These are phyloP conservation scores for Hyposmocoma kahamanoa DNA, from an alignment of 1,140 invertebrate species.

Conservation along the genomic window DNA sequence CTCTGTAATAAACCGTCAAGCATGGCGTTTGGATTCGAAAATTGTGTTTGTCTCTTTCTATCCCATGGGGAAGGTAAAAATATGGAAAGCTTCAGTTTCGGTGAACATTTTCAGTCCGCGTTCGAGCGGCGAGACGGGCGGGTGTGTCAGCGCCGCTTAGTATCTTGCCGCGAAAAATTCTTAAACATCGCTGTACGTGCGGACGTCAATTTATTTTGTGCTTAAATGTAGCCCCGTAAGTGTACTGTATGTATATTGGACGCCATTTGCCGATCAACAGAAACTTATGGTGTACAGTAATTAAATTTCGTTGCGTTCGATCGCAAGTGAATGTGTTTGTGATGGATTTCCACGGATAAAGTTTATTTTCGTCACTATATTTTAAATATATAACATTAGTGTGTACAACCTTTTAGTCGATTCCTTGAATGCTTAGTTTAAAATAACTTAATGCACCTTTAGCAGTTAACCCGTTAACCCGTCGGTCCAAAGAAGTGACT, in stretches of 20 bases:
- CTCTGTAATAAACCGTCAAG: conserved; percentile 39
- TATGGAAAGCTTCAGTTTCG: conserved; percentile 38
- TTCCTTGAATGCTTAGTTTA: conserved; percentile 1
- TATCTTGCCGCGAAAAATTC: conserved; percentile 32
- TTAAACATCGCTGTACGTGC: conserved; percentile 30
- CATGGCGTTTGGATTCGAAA: conserved; percentile 18
- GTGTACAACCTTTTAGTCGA: conserved; percentile 1
- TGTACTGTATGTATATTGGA: conserved; percentile 5
- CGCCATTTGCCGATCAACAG: not conserved
- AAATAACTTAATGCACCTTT: conserved; percentile 12
- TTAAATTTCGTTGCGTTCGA: conserved; percentile 16
- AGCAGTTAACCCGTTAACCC: conserved; percentile 23
- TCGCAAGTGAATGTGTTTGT: conserved; percentile 38
- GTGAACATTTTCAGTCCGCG: conserved; percentile 60
- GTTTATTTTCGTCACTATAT: conserved; percentile 26
- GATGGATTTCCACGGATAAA: conserved; percentile 32
- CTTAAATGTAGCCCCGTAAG: conserved; percentile 4
- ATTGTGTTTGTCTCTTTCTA: conserved; percentile 28
- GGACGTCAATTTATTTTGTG: conserved; percentile 24
- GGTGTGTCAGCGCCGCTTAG: conserved; percentile 27
- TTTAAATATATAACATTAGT: conserved; percentile 4
- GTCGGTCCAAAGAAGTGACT: conserved; percentile 58
- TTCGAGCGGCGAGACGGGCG: conserved; percentile 42
- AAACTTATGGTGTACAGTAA: not conserved
- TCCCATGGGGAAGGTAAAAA: conserved; percentile 21